A percentile compares a stretch with the other conserved stretches of the same genome.
Evolutionary conservation across 1,140 invertebrate genomes (phyloP).

Genomic region (Agrypnia vestita): DNA sequence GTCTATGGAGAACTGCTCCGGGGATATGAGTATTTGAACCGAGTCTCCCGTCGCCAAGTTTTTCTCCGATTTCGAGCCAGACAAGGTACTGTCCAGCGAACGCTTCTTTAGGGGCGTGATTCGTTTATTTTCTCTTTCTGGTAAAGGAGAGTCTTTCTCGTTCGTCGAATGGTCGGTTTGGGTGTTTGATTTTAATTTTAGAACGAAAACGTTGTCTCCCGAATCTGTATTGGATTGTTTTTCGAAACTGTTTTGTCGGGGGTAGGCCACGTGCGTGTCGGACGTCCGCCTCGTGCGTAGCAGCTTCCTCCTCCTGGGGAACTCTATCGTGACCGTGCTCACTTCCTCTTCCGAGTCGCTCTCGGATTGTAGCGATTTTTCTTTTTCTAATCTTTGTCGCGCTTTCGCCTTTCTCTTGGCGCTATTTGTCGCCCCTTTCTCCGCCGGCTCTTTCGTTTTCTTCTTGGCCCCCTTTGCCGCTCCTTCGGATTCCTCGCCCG

Average conservation of each 20-base stretch:
- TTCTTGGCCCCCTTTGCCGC: constrained; percentile 52
- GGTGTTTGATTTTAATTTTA: constrained; percentile 55
- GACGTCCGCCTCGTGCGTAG: constrained; percentile 65
- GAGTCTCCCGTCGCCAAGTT: constrained; percentile 48
- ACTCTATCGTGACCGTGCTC: constrained; percentile 71
- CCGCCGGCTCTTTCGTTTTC: constrained; percentile 50
- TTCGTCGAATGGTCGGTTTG: constrained; percentile 36
- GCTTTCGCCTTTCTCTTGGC: constrained; percentile 67
- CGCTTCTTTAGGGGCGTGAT: constrained; percentile 45
- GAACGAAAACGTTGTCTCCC: constrained; percentile 56
- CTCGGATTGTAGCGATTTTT: constrained; percentile 72
- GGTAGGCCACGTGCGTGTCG: constrained; percentile 63
- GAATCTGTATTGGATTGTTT: constrained; percentile 58
- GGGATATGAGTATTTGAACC: constrained; percentile 56
- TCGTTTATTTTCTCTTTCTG: constrained; percentile 28
- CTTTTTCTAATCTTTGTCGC: constrained; percentile 69
- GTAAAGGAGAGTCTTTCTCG: constrained; percentile 42
- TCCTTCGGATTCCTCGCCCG: constrained; percentile 40
- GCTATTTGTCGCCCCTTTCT: constrained; percentile 42
- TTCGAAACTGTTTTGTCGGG: constrained; percentile 57
- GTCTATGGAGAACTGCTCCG: constrained; percentile 62
- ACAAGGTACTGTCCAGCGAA: constrained; percentile 49
- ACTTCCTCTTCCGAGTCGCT: constrained; percentile 70
- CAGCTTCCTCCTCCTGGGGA: constrained; percentile 68
- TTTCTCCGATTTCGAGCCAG: constrained; percentile 31